Base-by-base conservation (phyloP, 2,888 invertebrate species). In the Hololepta plana region DNA sequence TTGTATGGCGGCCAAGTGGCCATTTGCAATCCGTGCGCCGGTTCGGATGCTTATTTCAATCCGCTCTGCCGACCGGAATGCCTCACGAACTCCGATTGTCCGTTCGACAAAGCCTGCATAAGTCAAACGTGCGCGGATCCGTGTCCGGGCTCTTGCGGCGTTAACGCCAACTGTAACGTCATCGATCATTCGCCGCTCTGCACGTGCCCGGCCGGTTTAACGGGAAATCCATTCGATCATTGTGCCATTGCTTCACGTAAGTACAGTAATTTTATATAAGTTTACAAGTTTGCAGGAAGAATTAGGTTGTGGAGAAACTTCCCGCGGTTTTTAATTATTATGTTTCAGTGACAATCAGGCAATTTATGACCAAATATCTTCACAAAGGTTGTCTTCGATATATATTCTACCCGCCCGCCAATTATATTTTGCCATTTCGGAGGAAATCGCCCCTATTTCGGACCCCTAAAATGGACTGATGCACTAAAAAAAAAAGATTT, bases 11-110 rank as follows among this genome's bases (percentile, higher is more conserved):
- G 71, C 42, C 71, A 77, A 44, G 69, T 80, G 20, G 84, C 81
- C 2, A 65, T 84, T 41, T 80, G 84, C 45, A 71, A 79, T 49
- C 64, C 68, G n/a, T 85, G 84, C 45, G 58, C 66, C 38, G 71
- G 73, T 21, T 64, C 71, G 2, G 66, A 69, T 37, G 66, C 69
- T 17, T 57, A 64, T 22, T 70, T 68, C 37, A 73, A 74, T 51
- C 73, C 79, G 13, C 63, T 66, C 15, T 85, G 85, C 39, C 63
- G 76, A 44, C 84, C 84, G 15, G 82, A 85, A 56, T 87, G 87
- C 53, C 55, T 85, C 25, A 64, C 73, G 9, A 76, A 73, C 44
- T 69, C 76, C 2, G 84, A 85, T 43, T 85, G 85, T 58, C 62
- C 72, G 25, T 76, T 77, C 43, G 60, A 79, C 46, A 71, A 62